Conservation (phyloP, 2,797 vertebrate species). For the Macropus fuliginosus region DNA sequence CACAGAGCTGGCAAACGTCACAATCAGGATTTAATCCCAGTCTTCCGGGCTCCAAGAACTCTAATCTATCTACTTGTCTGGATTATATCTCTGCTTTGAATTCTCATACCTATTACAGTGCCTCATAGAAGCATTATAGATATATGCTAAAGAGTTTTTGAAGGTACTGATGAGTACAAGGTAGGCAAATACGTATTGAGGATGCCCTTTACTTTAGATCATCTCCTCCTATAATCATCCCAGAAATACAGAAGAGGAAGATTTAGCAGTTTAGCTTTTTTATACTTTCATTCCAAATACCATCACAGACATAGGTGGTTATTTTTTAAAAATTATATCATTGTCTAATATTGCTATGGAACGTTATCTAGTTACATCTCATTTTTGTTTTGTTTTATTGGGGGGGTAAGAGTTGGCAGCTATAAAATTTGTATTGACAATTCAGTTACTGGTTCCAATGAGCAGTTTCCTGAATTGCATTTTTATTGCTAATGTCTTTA, state of each 20-base stretch:
- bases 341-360: background rate
- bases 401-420: background rate
- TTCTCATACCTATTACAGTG: background rate
- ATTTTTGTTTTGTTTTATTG: background rate
- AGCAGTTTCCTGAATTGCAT: background rate
- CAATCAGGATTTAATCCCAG: background rate
- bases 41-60: too few species aligned
- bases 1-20: background rate
- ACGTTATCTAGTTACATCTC: background rate
- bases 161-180: background rate
- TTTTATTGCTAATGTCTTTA: background rate
- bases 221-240: background rate
- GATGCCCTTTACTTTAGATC: background rate
- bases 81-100: background rate
- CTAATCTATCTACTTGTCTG: background rate
- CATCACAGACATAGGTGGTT: background rate
- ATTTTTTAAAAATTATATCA: background rate
- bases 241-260: background rate
- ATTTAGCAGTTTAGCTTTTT: background rate
- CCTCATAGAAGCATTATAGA: background rate
- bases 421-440: background rate
- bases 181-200: background rate
- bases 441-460: conserved; percentile 43
- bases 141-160: background rate
- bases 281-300: background rate